Evolutionary conservation across 2,797 vertebrate species (phyloP), one percentile per base, ranked within the genome.

Genomic region (Staurois parvus): DNA sequence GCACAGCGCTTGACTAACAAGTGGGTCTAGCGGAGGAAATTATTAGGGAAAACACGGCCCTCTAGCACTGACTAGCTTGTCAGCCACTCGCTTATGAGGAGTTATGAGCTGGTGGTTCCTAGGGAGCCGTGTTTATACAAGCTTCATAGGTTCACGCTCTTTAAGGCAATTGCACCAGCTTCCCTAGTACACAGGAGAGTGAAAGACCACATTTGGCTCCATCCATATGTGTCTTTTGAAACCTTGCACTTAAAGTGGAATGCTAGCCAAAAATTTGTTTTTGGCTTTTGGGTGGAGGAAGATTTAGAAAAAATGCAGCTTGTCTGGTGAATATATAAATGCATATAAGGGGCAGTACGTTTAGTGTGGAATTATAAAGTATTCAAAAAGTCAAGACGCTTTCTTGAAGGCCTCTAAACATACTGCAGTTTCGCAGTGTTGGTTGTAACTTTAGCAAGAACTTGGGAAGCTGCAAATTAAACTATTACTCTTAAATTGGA

Each of bases 1-100:
- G 90, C 93, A 94, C 93, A 94, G 89, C 24, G 79, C 92, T 91
- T 89, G 93, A 95, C 95, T 96, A 95, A 94, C 94, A 96, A 95
- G 94, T 94, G 94, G 91, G 91, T 88, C 93, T 91, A 91, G 89
- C 91, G 90, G 26, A 89, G 90, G 92, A 93, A 93, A 93, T 91
- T 91, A 91, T 92, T 90, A 91, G 90, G 88, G 88, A 85, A 90
- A 93, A 89, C 0, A 4, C 85, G 89, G 81, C 83, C 87, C 84
- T 89, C 85, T 83, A 75, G 56, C 87, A 88, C 76, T 0, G 0
- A 85, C 87, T 48, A 24, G 85, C 89, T 91, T 86, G 21, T 88
- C 90, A 88, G 86, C 85, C 79, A 21, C 11, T 72, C 86, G 88
- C 88, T 89, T 85, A 84, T 40, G 84, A 88, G 89, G 89, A 89